These are phyloP conservation scores for Platerodrilus igneus DNA, from an alignment of 2,888 invertebrate species.

Conservation along the genomic window DNA sequence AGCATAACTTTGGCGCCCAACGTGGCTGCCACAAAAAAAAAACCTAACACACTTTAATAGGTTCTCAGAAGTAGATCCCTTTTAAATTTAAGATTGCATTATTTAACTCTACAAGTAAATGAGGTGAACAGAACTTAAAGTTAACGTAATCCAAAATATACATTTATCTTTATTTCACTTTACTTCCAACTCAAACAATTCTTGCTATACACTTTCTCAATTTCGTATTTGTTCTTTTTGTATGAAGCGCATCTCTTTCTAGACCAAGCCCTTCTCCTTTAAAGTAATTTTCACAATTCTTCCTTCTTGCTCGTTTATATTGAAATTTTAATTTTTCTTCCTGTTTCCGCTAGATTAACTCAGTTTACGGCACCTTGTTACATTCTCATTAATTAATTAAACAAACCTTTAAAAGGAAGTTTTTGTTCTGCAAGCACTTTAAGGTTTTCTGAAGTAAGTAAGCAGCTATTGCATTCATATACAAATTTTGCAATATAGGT, in stretches of 20 bases:
- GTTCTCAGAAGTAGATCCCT: constrained; percentile 3
- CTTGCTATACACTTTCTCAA: constrained; percentile 39
- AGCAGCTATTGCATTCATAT: no score
- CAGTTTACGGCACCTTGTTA: constrained; percentile 35
- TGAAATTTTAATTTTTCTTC: constrained; percentile 37
- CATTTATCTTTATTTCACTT: constrained; percentile 35
- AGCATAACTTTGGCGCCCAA: no score
- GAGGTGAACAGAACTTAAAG: constrained; percentile 29
- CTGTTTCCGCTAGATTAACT: constrained; percentile 29
- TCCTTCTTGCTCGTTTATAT: constrained; percentile 31
- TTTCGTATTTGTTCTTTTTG: constrained; percentile 35
- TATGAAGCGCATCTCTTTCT: constrained; percentile 25
- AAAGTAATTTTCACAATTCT: constrained; percentile 28
- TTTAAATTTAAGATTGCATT: constrained; percentile 11
- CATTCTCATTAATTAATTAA: constrained; percentile 43
- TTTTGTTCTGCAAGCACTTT: constrained; percentile 28
- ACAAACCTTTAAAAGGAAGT: constrained; percentile 34
- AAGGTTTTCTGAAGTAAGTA: constrained; percentile 7
- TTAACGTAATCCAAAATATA: constrained; percentile 30
- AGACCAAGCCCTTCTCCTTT: constrained; percentile 23
- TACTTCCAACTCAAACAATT: constrained; percentile 36
- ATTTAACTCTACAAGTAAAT: constrained; percentile 31
- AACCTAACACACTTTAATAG: no score
- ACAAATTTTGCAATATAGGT: no score
- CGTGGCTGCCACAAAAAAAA: no score